Conservation (phyloP, 2,888 invertebrate genomes). For the Arrhopalites spinosus region DNA sequence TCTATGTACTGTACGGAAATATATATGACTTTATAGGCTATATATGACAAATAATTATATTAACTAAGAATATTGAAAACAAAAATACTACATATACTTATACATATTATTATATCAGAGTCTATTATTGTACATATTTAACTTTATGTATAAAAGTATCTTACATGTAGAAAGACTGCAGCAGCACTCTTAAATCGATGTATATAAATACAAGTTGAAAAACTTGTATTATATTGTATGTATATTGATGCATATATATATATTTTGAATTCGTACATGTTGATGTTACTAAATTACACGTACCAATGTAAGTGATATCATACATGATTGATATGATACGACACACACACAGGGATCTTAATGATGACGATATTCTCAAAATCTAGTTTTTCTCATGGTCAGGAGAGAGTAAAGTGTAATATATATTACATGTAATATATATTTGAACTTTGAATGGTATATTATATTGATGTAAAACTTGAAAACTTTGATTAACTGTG, state of each 20-base stretch:
- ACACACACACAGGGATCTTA: background rate
- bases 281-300: background rate
- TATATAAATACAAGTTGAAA: background rate
- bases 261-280: background rate
- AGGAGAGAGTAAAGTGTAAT: background rate
- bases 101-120: too few relatives aligned
- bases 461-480: background rate
- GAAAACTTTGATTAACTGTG: background rate
- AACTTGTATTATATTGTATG: too few relatives aligned
- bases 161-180: background rate
- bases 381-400: constrained; percentile 3
- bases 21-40: background rate
- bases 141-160: background rate
- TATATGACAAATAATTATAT: background rate
- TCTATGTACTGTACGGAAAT: background rate
- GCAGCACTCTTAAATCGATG: background rate
- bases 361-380: constrained; percentile 2
- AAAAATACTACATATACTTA: too few relatives aligned
- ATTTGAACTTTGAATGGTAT: too few relatives aligned
- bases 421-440: background rate
- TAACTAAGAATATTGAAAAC: too few relatives aligned
- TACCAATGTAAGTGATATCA: background rate
- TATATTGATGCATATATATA: too few relatives aligned
- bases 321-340: background rate
- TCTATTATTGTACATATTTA: background rate